A percentile compares a stretch with the other conserved stretches of the same genome.
Conservation (phyloP, 2,113 vertebrate genomes). For the Eudyptes chrysolophus region DNA sequence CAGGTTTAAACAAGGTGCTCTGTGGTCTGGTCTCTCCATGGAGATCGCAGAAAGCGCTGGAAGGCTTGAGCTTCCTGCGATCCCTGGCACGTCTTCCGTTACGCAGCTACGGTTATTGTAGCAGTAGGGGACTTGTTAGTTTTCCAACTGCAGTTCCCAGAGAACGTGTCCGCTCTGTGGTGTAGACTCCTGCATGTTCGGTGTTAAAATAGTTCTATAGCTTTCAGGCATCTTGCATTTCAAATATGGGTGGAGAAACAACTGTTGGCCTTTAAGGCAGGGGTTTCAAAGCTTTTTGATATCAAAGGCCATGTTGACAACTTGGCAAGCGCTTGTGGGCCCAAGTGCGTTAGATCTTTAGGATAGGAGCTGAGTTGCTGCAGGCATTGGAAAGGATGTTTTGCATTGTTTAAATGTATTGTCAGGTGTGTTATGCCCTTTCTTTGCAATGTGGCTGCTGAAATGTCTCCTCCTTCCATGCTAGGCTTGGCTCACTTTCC, state of each 20-base stretch:
- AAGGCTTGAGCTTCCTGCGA: constrained; percentile 57
- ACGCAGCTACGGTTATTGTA: constrained; percentile 53
- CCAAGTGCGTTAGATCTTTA: constrained; percentile 7
- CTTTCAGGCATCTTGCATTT: constrained; percentile 63
- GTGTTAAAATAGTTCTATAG: constrained; percentile 62
- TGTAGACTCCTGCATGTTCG: constrained; percentile 39
- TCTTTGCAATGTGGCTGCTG: neutral
- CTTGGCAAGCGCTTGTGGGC: constrained; percentile 28
- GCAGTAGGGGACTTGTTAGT: constrained; percentile 67
- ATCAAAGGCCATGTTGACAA: constrained; percentile 61
- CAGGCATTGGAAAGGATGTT: neutral
- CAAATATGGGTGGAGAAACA: constrained; percentile 52
- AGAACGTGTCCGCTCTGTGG: neutral
- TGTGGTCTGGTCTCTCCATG: neutral
- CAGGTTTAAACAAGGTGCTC: constrained; percentile 18
- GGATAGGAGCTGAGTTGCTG: constrained; percentile 41
- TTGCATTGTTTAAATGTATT: constrained; percentile 31
- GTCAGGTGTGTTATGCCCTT: neutral
- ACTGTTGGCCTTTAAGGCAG: constrained; percentile 55
- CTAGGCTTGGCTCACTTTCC: neutral
- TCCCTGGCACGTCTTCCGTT: constrained; percentile 65
- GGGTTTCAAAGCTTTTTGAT: constrained; percentile 44
- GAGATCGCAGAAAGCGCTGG: constrained; percentile 51
- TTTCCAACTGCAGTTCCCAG: constrained; percentile 61
- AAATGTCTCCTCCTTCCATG: neutral